Percentiles rank a stretch among this genome's conserved stretches.
phyloP scores from a whole-genome alignment of 2,888 invertebrate genomes.

The Theodoxus fluviatilis region DNA sequence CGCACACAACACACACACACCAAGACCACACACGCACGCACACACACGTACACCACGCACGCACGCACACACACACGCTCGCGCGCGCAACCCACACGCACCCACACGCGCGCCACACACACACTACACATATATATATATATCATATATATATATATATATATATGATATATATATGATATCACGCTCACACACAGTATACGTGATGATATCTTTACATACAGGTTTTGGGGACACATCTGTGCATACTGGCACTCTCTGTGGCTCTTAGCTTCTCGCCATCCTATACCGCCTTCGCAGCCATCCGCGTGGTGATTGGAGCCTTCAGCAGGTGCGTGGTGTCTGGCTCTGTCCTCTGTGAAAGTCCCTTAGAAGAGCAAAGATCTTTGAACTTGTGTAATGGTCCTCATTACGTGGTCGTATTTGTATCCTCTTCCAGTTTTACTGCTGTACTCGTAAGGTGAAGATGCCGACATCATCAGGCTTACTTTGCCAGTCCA shows the following conservation, averaged over 20 bases:
- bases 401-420: too few species aligned
- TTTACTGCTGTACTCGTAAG: too few species aligned
- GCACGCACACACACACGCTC: background rate
- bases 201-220: background rate
- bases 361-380: too few species aligned
- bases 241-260: too few species aligned
- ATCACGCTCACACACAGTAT: background rate
- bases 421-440: too few species aligned
- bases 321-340: too few species aligned
- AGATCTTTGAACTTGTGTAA: too few species aligned
- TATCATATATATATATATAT: background rate
- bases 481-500: too few species aligned
- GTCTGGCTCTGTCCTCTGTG: background rate
- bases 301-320: too few species aligned
- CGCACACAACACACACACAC: conserved; percentile 6
- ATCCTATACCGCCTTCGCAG: too few species aligned
- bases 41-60: conserved; percentile 8
- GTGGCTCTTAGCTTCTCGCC: too few species aligned
- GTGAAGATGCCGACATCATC: too few species aligned
- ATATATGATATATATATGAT: background rate
- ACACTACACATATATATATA: conserved; percentile 5
- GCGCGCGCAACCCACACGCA: background rate
- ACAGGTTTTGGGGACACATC: background rate
- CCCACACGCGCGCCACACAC: background rate
- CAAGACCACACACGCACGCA: background rate